Evolutionary conservation across 2,888 invertebrate genomes (phyloP).

Genomic region (Hydraecia micacea): DNA sequence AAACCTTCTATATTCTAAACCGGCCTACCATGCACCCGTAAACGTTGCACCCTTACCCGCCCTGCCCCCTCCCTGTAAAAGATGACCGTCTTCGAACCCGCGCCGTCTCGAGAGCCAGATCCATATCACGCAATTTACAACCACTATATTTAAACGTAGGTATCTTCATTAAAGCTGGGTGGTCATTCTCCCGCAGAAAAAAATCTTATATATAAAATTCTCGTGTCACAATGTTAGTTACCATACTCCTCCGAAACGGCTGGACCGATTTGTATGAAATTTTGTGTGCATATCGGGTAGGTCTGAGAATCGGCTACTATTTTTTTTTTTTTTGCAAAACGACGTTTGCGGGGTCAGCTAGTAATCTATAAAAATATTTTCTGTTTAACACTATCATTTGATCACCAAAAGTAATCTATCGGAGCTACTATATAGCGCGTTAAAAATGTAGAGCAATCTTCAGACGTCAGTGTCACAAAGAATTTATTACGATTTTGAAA

Average conservation of each 20-base stretch:
- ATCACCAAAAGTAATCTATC: conserved; percentile 26
- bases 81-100: conserved; percentile 72
- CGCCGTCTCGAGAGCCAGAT: conserved; percentile 67
- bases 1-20: no score
- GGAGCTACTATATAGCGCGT: background rate
- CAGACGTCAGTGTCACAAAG: background rate
- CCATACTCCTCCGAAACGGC: no score
- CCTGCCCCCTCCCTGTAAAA: conserved; percentile 56
- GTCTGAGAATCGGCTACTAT: no score
- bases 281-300: no score
- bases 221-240: no score
- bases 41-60: background rate
- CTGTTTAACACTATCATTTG: conserved; percentile 27
- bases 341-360: no score
- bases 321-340: no score
- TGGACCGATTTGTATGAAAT: no score
- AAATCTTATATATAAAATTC: no score
- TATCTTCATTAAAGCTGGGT: conserved; percentile 64
- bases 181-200: conserved; percentile 48
- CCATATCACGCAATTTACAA: conserved; percentile 62
- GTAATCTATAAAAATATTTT: conserved; percentile 17
- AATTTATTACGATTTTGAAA: background rate
- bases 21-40: background rate
- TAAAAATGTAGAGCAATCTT: background rate
- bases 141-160: conserved; percentile 65